phyloP scores from a whole-genome alignment of 2,797 vertebrate species.

The Borostomias antarcticus region DNA sequence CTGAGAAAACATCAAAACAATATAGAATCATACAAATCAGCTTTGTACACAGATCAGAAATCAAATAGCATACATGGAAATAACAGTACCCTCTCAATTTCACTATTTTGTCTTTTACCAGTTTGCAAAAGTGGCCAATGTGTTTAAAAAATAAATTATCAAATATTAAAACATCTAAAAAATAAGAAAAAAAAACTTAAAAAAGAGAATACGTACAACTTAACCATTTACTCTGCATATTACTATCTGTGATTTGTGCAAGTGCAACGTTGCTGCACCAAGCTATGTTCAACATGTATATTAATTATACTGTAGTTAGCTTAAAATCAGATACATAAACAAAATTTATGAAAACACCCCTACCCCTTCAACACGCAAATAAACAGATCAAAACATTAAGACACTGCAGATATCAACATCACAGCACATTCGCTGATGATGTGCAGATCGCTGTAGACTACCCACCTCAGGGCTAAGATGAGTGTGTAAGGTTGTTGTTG shows the following conservation, averaged over 20 bases:
- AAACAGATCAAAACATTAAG: conserved; percentile 56
- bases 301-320: conserved; percentile 68
- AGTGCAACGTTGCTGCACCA: conserved; percentile 48
- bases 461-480: conserved; percentile 29
- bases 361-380: conserved; percentile 58
- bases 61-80: conserved; percentile 55
- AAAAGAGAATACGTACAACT: conserved; percentile 61
- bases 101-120: conserved; percentile 42
- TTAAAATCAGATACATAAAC: conserved; percentile 64
- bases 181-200: conserved; percentile 46
- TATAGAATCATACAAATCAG: conserved; percentile 61
- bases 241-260: conserved; percentile 65
- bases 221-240: conserved; percentile 64
- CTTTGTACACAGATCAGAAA: conserved; percentile 69
- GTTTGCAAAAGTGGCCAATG: conserved; percentile 67
- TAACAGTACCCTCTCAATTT: conserved; percentile 69
- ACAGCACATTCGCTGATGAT: conserved; percentile 52
- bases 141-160: conserved; percentile 83
- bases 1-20: conserved; percentile 22
- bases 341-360: conserved; percentile 54
- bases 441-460: conserved; percentile 23
- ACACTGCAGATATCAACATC: conserved; percentile 56
- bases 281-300: conserved; percentile 57
- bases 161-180: conserved; percentile 77
- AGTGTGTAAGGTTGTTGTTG: conserved; percentile 16